Conservation (phyloP, 2,113 vertebrate genomes). For the Poeciliopsis turrubarensis region DNA sequence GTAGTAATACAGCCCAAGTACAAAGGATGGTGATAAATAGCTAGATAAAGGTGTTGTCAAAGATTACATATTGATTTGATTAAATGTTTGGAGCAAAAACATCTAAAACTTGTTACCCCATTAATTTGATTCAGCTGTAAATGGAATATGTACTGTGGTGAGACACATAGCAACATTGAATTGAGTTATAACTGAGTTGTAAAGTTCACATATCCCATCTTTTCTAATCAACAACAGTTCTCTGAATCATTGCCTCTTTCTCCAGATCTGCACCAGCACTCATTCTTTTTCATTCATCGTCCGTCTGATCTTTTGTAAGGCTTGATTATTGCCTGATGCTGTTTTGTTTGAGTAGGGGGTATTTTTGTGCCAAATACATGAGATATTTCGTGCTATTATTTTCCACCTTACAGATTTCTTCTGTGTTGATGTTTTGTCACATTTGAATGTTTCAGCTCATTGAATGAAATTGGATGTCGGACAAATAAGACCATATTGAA, state of each 20-base stretch:
- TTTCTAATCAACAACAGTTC: conserved; percentile 27
- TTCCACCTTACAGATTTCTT: neutral
- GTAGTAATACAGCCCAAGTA: neutral
- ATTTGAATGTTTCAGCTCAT: neutral
- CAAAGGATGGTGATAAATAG: conserved; percentile 2
- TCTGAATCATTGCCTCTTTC: conserved; percentile 42
- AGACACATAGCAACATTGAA: conserved; percentile 10
- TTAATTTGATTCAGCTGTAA: conserved; percentile 7
- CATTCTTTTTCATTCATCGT: conserved; percentile 54
- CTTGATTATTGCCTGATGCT: conserved; percentile 37
- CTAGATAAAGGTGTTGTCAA: too few relatives aligned
- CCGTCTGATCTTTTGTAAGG: conserved; percentile 39
- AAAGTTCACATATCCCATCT: conserved; percentile 33
- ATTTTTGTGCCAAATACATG: conserved; percentile 15
- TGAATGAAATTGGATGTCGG: neutral
- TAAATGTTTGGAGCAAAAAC: conserved; percentile 14
- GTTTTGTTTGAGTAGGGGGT: conserved; percentile 29
- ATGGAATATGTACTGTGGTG: conserved; percentile 12
- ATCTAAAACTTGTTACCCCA: conserved; percentile 9
- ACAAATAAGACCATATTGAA: too few relatives aligned
- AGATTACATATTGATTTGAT: neutral
- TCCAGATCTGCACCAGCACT: conserved; percentile 40
- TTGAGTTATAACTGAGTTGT: neutral
- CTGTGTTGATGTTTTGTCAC: neutral
- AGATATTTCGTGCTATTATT: conserved; percentile 2